phyloP scores from a whole-genome alignment of 2,797 vertebrate species.

The Myiotriccus ornatus region DNA sequence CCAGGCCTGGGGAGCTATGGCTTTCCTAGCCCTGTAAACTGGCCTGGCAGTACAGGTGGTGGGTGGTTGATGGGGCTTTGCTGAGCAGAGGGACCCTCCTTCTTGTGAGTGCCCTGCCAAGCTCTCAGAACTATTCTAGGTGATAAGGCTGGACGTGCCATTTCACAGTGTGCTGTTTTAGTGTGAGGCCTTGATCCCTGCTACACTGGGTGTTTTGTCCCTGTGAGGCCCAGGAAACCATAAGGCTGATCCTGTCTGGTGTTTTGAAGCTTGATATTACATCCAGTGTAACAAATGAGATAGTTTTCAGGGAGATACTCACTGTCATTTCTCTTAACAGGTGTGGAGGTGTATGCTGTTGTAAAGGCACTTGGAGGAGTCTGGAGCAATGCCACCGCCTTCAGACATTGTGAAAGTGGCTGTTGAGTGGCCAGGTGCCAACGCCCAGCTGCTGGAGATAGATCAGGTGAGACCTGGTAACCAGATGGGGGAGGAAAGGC shows the following conservation, averaged over 20 bases:
- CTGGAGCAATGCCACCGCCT: constrained; percentile 83
- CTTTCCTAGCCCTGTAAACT: background rate
- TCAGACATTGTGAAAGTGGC: constrained; percentile 98
- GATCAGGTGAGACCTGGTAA: constrained; percentile 85
- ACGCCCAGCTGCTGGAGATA: constrained; percentile 96
- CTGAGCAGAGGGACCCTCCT: background rate
- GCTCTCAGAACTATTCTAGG: background rate
- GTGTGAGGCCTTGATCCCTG: background rate
- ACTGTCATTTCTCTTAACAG: background rate
- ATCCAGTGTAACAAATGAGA: background rate
- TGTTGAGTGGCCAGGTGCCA: constrained; percentile 97
- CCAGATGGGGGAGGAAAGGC: background rate
- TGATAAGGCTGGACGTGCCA: background rate
- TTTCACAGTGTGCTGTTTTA: background rate
- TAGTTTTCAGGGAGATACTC: background rate
- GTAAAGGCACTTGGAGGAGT: background rate
- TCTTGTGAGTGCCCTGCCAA: background rate
- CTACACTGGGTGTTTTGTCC: background rate
- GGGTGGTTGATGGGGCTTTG: background rate
- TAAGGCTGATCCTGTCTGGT: background rate
- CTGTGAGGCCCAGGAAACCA: background rate
- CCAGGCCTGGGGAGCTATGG: background rate
- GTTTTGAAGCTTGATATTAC: background rate
- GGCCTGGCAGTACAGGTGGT: background rate
- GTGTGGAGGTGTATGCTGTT: constrained; percentile 1